A percentile compares a stretch with the other conserved stretches of the same genome.
Conservation (phyloP, 1,140 invertebrate species). For the Sarcophaga peregrina region DNA sequence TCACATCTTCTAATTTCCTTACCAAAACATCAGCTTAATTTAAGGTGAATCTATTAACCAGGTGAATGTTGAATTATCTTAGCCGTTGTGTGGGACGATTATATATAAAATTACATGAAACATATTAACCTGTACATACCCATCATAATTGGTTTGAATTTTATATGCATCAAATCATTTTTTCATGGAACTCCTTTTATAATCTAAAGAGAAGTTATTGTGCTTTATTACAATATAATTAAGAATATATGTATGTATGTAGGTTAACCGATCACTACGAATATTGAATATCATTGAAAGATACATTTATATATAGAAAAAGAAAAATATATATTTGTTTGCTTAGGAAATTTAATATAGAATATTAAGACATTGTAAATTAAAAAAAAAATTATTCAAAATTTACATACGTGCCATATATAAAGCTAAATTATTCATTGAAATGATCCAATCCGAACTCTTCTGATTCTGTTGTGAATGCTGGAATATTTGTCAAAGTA, state of each 20-base stretch:
- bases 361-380: constrained; percentile 3
- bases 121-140: not conserved
- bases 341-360: not conserved
- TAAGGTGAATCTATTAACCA: not conserved
- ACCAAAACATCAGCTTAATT: not conserved
- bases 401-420: constrained; percentile 22
- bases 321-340: not conserved
- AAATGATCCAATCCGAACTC: not conserved
- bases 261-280: too few relatives aligned
- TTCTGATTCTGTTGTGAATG: not conserved
- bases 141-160: not conserved
- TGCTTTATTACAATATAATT: constrained; percentile 21
- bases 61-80: not conserved
- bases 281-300: not conserved
- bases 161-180: constrained; percentile 11
- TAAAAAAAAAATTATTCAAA: not conserved
- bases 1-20: not conserved
- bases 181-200: not conserved
- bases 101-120: not conserved
- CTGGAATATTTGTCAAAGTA: not conserved
- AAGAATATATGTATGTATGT: not conserved
- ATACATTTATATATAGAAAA: not conserved
- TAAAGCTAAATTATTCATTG: not conserved
- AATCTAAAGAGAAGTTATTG: constrained; percentile 1
- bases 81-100: not conserved